phyloP scores from a whole-genome alignment of 2,113 vertebrate species.

The Sinocyclocheilus anshuiensis region DNA sequence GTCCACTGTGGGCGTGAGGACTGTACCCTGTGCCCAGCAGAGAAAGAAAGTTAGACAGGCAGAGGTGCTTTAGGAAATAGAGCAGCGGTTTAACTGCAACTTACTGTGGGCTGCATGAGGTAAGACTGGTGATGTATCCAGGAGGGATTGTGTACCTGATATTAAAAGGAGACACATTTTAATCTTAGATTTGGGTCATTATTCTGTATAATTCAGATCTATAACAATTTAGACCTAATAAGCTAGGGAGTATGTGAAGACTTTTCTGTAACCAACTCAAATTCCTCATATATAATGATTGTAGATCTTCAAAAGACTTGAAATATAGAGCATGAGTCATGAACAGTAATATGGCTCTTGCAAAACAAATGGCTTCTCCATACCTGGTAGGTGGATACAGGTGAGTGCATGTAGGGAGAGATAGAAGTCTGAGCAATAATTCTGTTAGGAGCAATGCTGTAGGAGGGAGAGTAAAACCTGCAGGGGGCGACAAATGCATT shows the following conservation, averaged over 20 bases:
- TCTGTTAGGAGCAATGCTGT: slow-evolving; percentile 84
- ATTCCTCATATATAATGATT: too few species aligned
- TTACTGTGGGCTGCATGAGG: slow-evolving; percentile 92
- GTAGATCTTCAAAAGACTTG: too few species aligned
- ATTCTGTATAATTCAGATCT: not conserved
- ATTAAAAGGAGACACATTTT: slow-evolving; percentile 1
- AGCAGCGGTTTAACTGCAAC: slow-evolving; percentile 52
- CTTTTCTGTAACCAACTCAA: not conserved
- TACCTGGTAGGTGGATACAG: slow-evolving; percentile 91
- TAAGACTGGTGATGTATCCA: slow-evolving; percentile 92
- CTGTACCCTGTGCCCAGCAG: slow-evolving; percentile 76
- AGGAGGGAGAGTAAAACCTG: slow-evolving; percentile 88
- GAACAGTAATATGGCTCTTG: not conserved
- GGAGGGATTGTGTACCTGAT: slow-evolving; percentile 84
- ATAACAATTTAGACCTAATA: not conserved
- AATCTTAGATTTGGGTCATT: not conserved
- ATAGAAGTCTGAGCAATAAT: slow-evolving; percentile 86
- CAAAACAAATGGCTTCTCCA: not conserved
- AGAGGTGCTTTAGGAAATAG: not conserved
- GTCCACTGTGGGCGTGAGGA: slow-evolving; percentile 87
- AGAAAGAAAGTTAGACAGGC: not conserved
- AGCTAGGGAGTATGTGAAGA: not conserved
- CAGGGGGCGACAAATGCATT: slow-evolving; percentile 38
- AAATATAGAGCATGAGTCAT: not conserved
- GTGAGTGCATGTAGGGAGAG: slow-evolving; percentile 87